Conservation (phyloP, 2,888 invertebrate genomes). For the Latheticus oryzae region DNA sequence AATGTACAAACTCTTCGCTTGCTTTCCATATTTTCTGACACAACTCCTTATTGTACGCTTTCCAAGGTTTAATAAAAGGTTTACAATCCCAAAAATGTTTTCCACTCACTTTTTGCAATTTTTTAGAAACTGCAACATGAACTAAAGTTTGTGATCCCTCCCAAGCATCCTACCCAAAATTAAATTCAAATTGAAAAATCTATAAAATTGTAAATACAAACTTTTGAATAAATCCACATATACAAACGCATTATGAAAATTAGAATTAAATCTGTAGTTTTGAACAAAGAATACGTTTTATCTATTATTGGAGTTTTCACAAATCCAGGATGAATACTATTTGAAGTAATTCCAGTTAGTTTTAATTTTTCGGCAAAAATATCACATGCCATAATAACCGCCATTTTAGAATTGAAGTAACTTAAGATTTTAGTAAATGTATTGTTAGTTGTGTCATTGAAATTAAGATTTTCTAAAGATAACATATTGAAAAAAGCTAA, state of each 20-base stretch:
- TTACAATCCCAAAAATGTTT: slow-evolving; percentile 49
- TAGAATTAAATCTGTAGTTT: too few species aligned
- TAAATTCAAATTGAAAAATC: background rate
- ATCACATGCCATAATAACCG: slow-evolving; percentile 4
- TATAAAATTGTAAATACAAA: background rate
- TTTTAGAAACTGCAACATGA: slow-evolving; percentile 50
- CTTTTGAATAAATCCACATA: background rate
- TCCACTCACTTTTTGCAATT: slow-evolving; percentile 50
- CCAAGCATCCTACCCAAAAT: slow-evolving; percentile 29
- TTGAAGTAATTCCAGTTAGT: slow-evolving; percentile 13
- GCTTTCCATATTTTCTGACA: slow-evolving; percentile 9
- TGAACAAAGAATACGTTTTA: background rate
- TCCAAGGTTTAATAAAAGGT: background rate
- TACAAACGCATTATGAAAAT: too few species aligned
- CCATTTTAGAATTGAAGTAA: slow-evolving; percentile 16
- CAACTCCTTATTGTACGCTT: slow-evolving; percentile 6
- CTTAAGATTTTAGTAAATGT: background rate
- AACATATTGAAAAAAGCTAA: slow-evolving; percentile 27
- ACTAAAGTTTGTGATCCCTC: slow-evolving; percentile 57
- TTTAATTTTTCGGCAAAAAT: slow-evolving; percentile 18
- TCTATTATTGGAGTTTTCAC: slow-evolving; percentile 9
- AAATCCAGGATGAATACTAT: slow-evolving; percentile 11
- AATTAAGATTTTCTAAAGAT: background rate
- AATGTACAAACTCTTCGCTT: background rate
- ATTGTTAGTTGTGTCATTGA: background rate